Conservation (phyloP, 2,113 vertebrate genomes). For the Gopherus flavomarginatus region DNA sequence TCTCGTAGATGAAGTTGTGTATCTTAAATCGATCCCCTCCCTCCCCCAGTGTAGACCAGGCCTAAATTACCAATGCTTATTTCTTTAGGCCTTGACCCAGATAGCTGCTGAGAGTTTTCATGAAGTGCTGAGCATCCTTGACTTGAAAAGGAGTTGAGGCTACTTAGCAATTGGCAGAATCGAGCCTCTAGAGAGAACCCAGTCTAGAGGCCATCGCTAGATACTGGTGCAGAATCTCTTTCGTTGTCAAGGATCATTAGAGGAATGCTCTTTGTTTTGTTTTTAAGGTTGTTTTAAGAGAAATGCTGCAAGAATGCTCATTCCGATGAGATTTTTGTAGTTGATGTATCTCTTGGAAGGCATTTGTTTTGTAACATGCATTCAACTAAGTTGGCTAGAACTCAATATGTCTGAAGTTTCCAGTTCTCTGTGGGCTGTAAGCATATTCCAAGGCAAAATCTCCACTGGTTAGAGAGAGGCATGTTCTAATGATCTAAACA, state of each 20-base stretch:
- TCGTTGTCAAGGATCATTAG: fast-evolving
- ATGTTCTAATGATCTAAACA: neutral
- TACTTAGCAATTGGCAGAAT: neutral
- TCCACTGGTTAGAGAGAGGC: neutral
- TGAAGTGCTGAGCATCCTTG: neutral
- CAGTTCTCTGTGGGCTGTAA: neutral
- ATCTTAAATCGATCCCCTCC: too few species aligned
- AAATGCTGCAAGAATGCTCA: neutral
- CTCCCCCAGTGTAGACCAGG: too few species aligned
- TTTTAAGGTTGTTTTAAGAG: neutral
- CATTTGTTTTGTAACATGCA: neutral
- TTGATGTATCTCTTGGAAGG: neutral
- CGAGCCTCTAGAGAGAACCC: neutral
- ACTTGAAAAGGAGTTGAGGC: neutral
- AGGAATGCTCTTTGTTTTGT: neutral
- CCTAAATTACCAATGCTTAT: neutral
- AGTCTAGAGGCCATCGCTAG: neutral
- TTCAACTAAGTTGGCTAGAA: conserved; percentile 3
- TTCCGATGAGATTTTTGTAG: neutral
- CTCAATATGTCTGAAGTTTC: neutral
- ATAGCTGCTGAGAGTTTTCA: fast-evolving
- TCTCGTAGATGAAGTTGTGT: too few species aligned
- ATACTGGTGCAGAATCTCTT: neutral
- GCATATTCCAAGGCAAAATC: neutral
- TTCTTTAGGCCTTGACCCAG: neutral